Evolutionary conservation across 2,797 vertebrate genomes (phyloP).

Genomic region (Eupleurogrammus muticus): DNA sequence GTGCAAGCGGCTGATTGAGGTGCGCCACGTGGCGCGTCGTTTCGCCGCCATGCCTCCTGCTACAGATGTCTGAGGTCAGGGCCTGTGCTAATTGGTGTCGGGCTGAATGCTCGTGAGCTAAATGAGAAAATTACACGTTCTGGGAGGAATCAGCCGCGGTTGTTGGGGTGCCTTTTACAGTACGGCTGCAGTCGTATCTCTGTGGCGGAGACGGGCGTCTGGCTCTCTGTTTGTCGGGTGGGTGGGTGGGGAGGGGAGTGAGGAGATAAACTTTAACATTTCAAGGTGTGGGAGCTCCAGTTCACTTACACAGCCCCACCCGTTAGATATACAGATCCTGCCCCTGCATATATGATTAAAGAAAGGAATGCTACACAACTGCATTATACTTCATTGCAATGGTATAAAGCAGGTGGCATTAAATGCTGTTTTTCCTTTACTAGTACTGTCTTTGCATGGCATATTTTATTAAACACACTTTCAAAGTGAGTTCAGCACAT

Average conservation of each 20-base stretch:
- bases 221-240: slow-evolving; percentile 53
- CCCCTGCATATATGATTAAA: not conserved
- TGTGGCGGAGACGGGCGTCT: slow-evolving; percentile 64
- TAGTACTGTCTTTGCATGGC: not conserved
- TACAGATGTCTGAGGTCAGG: slow-evolving; percentile 82
- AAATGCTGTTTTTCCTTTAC: not conserved
- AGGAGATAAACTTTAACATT: slow-evolving; percentile 48
- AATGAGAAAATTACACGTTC: slow-evolving; percentile 89
- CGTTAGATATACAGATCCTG: slow-evolving; percentile 22
- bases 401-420: not conserved
- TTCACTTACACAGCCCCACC: slow-evolving; percentile 31
- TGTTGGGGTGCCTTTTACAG: slow-evolving; percentile 69
- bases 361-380: slow-evolving; percentile 1
- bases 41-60: slow-evolving; percentile 61
- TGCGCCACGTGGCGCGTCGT: slow-evolving; percentile 61
- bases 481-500: not conserved
- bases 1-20: slow-evolving; percentile 81
- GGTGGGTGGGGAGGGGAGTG: slow-evolving; percentile 12
- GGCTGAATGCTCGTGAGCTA: slow-evolving; percentile 81
- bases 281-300: slow-evolving; percentile 39
- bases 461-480: not conserved
- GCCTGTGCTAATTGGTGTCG: slow-evolving; percentile 85
- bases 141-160: slow-evolving; percentile 81
- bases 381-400: not conserved
- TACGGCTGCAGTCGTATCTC: slow-evolving; percentile 64